These are phyloP conservation scores for Sipha flava DNA, from an alignment of 1,140 invertebrate genomes.

Conservation along the genomic window DNA sequence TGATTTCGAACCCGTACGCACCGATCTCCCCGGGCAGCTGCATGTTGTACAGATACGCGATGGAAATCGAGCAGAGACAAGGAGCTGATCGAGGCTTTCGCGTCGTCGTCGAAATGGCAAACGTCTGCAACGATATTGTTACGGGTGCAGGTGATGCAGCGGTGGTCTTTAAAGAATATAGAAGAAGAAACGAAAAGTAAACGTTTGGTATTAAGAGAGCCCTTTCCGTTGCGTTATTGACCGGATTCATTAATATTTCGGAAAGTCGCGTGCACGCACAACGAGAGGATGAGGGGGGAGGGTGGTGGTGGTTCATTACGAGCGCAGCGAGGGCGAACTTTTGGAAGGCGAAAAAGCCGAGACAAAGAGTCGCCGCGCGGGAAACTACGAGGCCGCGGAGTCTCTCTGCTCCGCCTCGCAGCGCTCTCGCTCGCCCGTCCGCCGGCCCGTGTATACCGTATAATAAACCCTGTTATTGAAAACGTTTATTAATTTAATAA, in stretches of 20 bases:
- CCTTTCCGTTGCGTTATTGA: background rate
- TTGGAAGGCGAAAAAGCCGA: background rate
- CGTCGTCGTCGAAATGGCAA: too few relatives aligned
- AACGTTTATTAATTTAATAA: slow-evolving; percentile 27
- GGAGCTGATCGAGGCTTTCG: too few relatives aligned
- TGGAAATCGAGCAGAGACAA: too few relatives aligned
- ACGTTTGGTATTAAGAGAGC: background rate
- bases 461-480: slow-evolving; percentile 1
- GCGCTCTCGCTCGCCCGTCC: background rate
- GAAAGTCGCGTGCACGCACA: background rate
- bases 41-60: too few relatives aligned
- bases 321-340: background rate
- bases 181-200: background rate
- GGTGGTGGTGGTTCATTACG: background rate
- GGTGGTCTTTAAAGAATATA: background rate
- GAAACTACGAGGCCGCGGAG: background rate
- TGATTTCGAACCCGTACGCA: too few relatives aligned
- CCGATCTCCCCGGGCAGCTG: too few relatives aligned
- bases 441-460: background rate
- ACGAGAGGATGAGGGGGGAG: too few relatives aligned
- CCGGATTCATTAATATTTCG: background rate
- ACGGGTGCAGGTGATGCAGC: too few relatives aligned
- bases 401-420: background rate
- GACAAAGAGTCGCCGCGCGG: background rate
- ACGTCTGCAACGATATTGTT: too few relatives aligned